phyloP scores from a whole-genome alignment of 2,888 invertebrate species.

The Petrolisthes manimaculis region DNA sequence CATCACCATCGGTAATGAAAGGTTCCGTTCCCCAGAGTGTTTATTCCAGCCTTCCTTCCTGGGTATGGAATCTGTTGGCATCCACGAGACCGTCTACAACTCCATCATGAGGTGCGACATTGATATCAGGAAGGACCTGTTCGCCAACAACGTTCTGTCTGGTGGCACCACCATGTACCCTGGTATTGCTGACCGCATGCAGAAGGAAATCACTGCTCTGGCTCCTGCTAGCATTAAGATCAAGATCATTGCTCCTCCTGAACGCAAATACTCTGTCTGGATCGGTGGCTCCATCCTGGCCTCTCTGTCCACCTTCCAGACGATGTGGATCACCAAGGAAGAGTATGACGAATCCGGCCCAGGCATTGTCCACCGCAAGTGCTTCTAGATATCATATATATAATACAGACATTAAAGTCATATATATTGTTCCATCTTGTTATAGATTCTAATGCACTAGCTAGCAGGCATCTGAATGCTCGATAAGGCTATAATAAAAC shows the following conservation, averaged over 20 bases:
- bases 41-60: slow-evolving; percentile 77
- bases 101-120: slow-evolving; percentile 70
- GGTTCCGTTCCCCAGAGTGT: slow-evolving; percentile 87
- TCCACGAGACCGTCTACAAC: slow-evolving; percentile 77
- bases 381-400: slow-evolving; percentile 68
- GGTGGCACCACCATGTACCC: slow-evolving; percentile 97
- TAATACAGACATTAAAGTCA: too few species aligned
- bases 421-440: too few species aligned
- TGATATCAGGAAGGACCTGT: slow-evolving; percentile 68
- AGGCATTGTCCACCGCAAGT: slow-evolving; percentile 73
- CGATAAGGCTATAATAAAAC: too few species aligned
- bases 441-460: too few species aligned
- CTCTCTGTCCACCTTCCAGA: slow-evolving; percentile 89
- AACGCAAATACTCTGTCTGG: slow-evolving; percentile 92
- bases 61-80: slow-evolving; percentile 67
- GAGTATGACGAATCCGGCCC: slow-evolving; percentile 89
- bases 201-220: slow-evolving; percentile 89
- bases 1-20: slow-evolving; percentile 71
- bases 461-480: too few species aligned
- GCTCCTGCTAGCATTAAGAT: slow-evolving; percentile 76
- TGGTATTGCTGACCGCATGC: slow-evolving; percentile 90
- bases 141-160: slow-evolving; percentile 75
- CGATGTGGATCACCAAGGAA: slow-evolving; percentile 93
- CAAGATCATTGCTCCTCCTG: slow-evolving; percentile 88
- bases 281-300: slow-evolving; percentile 91